phyloP scores from a whole-genome alignment of 2,888 invertebrate species.

The Neoaliturus tenellus region DNA sequence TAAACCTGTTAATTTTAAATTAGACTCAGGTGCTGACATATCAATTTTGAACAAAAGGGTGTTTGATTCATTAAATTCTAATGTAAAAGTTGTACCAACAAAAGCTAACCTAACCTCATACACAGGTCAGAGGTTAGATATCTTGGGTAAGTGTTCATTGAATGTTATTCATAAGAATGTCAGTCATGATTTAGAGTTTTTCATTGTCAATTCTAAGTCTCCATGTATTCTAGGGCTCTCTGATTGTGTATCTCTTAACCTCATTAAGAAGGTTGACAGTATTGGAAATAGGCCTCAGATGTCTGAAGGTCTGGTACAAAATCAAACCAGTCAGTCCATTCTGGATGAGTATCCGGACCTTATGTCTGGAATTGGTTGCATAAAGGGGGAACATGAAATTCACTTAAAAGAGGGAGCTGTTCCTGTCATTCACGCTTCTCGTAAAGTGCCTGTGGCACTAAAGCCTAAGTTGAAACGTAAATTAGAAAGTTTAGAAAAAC shows the following conservation, averaged over 20 bases:
- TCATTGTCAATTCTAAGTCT: neutral
- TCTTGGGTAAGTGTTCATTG: slow-evolving; percentile 5
- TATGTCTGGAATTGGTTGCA: slow-evolving; percentile 7
- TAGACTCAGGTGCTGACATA: slow-evolving; percentile 53
- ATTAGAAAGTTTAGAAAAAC: slow-evolving; percentile 62
- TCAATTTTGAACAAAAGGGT: slow-evolving; percentile 51
- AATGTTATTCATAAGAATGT: neutral
- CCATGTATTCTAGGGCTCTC: neutral
- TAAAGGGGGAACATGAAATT: slow-evolving; percentile 62
- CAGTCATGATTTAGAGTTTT: neutral
- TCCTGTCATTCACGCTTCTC: slow-evolving; percentile 53
- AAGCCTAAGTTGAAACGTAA: slow-evolving; percentile 62
- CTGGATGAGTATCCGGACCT: slow-evolving; percentile 10
- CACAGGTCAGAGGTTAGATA: neutral
- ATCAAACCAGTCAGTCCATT: too few species aligned
- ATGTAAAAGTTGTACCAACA: neutral
- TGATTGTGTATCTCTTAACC: neutral
- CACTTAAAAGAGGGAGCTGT: slow-evolving; percentile 62
- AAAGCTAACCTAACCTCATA: neutral
- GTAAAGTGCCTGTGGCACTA: slow-evolving; percentile 62
- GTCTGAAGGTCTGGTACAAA: too few species aligned
- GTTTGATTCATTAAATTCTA: slow-evolving; percentile 4
- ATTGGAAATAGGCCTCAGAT: neutral
- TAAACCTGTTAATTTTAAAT: slow-evolving; percentile 37
- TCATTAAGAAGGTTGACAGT: neutral